Evolutionary conservation across 92 coral and sea anemone genomes (phyloP), one percentile per base, ranked within the genome.

Genomic region (Umimayanthus chanpuru): DNA sequence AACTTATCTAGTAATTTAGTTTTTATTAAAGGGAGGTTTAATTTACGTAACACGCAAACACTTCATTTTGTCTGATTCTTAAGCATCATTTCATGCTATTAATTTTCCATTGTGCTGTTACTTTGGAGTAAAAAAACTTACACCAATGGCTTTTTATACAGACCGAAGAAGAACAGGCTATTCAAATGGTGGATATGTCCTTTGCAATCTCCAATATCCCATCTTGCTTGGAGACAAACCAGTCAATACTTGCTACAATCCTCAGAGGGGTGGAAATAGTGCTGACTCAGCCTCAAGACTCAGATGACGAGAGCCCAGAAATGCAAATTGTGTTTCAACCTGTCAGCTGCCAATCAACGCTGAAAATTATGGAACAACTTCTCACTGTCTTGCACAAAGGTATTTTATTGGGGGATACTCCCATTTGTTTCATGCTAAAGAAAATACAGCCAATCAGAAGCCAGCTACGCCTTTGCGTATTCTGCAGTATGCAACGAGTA

Each of bases 261-360:
- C 92, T 95, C 70, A 90, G 96, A 85, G 98, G 96, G 23, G 98
- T 92, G 40, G 96, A 93, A 11, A 95, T 95, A 50, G 81, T 84
- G 15, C 8, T 93, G 28, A 92, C 92, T 9, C 86, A 94, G 6
- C 81, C 94, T 3, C 90, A 88, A 20, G 96, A 90, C 32, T 92
- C 94, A 10, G 98, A 95, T 73, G 94, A 93, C 2, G 98, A 95
- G 30, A 56, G 79, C 23, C 85, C 89, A 18, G 96, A 95, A 47
- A 90, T 88, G 29, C 98, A 95, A 85, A 89, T 95, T 15, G 96
- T 95, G 21, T 95, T 95, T 80, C 93, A 94, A 70, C 98, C 98
- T 81, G 89, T 85, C 44, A 95, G 92, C 80, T 93, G 96, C 89
- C 98, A 93, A 66, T 91, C 90, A 73, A 64, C 89, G n/a, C 73